These are phyloP conservation scores for Mesocentrotus franciscanus DNA, from an alignment of 53 echinoderm and acorn worm genomes.

Conservation along the genomic window DNA sequence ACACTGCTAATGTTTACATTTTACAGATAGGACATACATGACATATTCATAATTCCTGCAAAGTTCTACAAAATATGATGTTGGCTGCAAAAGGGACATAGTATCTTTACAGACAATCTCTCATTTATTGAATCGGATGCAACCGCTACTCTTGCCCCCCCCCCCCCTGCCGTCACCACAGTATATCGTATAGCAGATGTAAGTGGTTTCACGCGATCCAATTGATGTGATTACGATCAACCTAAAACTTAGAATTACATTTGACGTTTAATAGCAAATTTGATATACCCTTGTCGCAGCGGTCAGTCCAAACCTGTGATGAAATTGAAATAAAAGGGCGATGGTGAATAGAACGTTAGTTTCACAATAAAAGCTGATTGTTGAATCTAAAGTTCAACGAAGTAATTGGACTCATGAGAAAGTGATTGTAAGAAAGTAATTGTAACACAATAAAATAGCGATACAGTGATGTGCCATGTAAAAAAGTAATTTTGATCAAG, in stretches of 20 bases:
- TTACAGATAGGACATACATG: too few relatives aligned
- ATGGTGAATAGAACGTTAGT: not conserved
- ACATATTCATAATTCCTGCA: too few relatives aligned
- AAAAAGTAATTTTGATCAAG: not conserved
- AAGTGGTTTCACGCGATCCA: slow-evolving; percentile 32
- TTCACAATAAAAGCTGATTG: not conserved
- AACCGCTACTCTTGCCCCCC: not conserved
- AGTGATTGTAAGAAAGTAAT: too few relatives aligned
- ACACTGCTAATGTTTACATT: too few relatives aligned
- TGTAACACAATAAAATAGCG: too few relatives aligned
- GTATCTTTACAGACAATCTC: not conserved
- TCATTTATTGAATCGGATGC: not conserved
- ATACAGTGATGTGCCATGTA: too few relatives aligned
- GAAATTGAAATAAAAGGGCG: not conserved
- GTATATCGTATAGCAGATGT: slow-evolving; percentile 30
- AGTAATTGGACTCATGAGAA: not conserved
- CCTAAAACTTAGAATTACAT: not conserved
- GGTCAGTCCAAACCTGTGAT: not conserved
- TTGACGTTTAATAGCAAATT: not conserved
- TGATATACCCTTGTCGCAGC: not conserved
- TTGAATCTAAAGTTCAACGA: not conserved
- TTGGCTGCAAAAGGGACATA: too few relatives aligned
- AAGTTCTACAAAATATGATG: too few relatives aligned
- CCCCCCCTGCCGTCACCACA: not conserved
- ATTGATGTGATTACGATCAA: not conserved